Percentiles rank a stretch among this genome's conserved stretches.
These are phyloP conservation scores for Cydia pomonella DNA, from an alignment of 1,140 invertebrate species.

Conservation along the genomic window DNA sequence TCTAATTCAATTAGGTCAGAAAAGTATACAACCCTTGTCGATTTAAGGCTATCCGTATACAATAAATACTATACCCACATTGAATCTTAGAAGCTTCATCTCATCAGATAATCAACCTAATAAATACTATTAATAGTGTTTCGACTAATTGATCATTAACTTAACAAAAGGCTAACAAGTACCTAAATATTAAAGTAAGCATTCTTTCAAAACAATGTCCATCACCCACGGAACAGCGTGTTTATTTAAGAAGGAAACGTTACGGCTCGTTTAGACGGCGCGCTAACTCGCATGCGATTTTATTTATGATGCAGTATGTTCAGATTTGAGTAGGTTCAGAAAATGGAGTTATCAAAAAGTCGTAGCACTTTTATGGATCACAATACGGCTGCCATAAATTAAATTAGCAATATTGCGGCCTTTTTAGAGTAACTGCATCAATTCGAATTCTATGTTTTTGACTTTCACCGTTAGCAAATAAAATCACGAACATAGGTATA, in stretches of 20 bases:
- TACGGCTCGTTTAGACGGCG: too few species aligned
- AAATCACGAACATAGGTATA: too few species aligned
- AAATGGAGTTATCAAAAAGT: too few species aligned
- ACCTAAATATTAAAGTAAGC: neutral
- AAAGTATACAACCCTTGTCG: constrained; percentile 29
- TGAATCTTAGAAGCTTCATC: neutral
- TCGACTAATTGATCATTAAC: neutral
- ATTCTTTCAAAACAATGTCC: neutral
- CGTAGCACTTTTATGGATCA: too few species aligned
- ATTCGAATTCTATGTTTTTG: too few species aligned
- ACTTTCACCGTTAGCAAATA: too few species aligned
- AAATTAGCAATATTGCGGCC: too few species aligned
- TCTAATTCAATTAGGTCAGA: constrained; percentile 31
- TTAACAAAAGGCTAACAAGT: neutral
- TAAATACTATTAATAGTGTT: neutral
- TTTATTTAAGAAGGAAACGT: constrained; percentile 29
- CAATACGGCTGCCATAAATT: too few species aligned
- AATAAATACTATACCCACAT: constrained; percentile 1
- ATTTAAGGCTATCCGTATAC: constrained; percentile 20
- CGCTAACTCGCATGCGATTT: too few species aligned
- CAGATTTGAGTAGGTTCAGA: too few species aligned
- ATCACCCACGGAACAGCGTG: neutral
- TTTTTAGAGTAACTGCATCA: too few species aligned
- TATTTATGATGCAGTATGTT: too few species aligned
- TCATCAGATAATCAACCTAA: neutral